These are phyloP conservation scores for Zaprionus vittiger DNA, from an alignment of 1,140 invertebrate genomes.

Conservation along the genomic window DNA sequence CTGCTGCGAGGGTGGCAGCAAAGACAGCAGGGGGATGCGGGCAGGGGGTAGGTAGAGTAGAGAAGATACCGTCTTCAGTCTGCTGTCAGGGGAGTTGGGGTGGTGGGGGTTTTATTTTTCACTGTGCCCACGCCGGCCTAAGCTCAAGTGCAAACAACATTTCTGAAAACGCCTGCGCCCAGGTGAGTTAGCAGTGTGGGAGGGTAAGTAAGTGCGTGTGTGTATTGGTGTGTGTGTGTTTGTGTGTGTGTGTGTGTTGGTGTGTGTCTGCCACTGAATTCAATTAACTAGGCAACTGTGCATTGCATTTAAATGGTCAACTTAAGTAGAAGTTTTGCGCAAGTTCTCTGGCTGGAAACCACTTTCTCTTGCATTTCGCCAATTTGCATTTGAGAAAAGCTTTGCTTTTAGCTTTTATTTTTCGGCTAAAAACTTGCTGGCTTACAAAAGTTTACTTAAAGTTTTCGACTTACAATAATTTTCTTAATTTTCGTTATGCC, in stretches of 20 bases:
- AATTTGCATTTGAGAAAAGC: conserved; percentile 6
- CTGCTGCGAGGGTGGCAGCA: conserved; percentile 15
- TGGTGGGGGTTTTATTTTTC: conserved; percentile 6
- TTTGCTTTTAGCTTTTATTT: neutral
- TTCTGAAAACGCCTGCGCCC: conserved; percentile 49
- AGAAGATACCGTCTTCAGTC: conserved; percentile 4
- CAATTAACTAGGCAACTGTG: conserved; percentile 35
- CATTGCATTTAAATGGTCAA: conserved; percentile 33
- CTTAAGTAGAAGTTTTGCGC: conserved; percentile 10
- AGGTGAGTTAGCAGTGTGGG: conserved; percentile 30
- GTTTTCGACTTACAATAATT: too few species aligned
- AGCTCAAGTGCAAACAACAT: conserved; percentile 76
- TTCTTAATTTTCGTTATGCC: too few species aligned
- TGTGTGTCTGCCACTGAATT: conserved; percentile 16
- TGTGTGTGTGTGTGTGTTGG: neutral
- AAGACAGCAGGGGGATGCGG: neutral
- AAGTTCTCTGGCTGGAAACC: conserved; percentile 10
- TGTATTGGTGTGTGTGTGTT: neutral
- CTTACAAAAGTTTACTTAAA: too few species aligned
- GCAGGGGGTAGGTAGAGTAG: too few species aligned
- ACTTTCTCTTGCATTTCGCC: conserved; percentile 16
- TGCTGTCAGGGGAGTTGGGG: neutral
- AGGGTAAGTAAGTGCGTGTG: too few species aligned
- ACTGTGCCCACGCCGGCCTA: conserved; percentile 42
- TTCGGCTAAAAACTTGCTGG: neutral